Conservation (phyloP, 2,113 vertebrate genomes). For the Equus przewalskii region DNA sequence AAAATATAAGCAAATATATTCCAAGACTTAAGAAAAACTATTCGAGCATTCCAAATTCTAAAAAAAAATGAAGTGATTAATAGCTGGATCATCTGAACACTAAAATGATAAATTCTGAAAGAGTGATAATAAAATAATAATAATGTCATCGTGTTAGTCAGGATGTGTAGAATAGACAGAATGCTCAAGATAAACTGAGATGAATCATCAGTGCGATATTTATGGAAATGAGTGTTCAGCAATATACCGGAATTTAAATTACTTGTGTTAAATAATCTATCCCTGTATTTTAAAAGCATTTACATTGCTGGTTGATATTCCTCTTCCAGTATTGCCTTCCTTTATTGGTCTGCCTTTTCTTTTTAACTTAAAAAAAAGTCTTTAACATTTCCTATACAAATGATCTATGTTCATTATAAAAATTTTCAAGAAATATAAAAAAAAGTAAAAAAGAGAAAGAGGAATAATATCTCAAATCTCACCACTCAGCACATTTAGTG, state of each 20-base stretch:
- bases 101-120: background rate
- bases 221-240: background rate
- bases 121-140: background rate
- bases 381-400: background rate
- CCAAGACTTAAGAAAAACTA: background rate
- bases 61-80: background rate
- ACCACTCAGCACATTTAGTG: background rate
- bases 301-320: background rate
- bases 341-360: background rate
- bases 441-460: background rate
- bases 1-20: background rate
- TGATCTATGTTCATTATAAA: background rate
- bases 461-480: background rate
- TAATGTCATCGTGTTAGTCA: background rate
- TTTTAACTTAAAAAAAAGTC: background rate
- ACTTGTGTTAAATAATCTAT: background rate
- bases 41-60: background rate
- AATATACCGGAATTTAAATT: background rate
- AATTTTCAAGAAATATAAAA: background rate
- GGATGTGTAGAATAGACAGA: background rate
- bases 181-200: background rate
- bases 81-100: background rate
- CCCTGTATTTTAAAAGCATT: background rate
- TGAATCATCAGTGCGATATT: background rate
- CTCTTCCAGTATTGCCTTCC: background rate